Percentiles rank a stretch among this genome's conserved stretches.
Conservation (phyloP, 2,113 vertebrate species). For the Platysternon megacephalum region DNA sequence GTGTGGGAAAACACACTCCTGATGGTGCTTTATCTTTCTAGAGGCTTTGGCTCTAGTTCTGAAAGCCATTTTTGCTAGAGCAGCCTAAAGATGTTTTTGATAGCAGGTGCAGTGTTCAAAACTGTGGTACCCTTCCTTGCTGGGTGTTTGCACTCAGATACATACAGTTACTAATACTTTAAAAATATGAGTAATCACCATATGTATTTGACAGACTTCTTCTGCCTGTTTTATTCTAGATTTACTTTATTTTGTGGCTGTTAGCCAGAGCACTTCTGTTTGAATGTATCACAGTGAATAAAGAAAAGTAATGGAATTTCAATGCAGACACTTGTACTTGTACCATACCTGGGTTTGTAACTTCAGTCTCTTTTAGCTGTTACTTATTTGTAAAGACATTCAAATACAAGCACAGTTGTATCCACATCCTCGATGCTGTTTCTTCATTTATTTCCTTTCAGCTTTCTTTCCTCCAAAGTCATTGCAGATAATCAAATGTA, state of each 20-base stretch:
- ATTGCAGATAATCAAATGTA: neutral
- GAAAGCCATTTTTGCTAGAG: slow-evolving; percentile 47
- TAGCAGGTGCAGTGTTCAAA: slow-evolving; percentile 36
- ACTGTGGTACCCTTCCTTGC: slow-evolving; percentile 18
- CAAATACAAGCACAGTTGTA: neutral
- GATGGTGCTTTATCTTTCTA: slow-evolving; percentile 67
- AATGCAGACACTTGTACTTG: slow-evolving; percentile 39
- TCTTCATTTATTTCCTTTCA: neutral
- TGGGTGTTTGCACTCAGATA: slow-evolving; percentile 48
- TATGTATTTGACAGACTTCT: slow-evolving; percentile 52
- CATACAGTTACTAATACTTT: slow-evolving; percentile 58
- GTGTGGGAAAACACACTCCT: slow-evolving; percentile 70
- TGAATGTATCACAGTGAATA: slow-evolving; percentile 62
- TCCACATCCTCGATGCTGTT: neutral
- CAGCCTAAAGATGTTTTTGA: slow-evolving; percentile 41
- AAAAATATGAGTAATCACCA: slow-evolving; percentile 48
- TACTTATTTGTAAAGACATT: slow-evolving; percentile 15
- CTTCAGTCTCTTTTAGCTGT: neutral
- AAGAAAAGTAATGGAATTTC: slow-evolving; percentile 53
- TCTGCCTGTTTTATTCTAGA: slow-evolving; percentile 33
- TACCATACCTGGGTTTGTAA: neutral
- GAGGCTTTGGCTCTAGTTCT: slow-evolving; percentile 43
- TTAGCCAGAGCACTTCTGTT: slow-evolving; percentile 59
- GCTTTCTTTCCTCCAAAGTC: neutral
- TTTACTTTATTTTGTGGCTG: slow-evolving; percentile 62